These are phyloP conservation scores for Tribolium castaneum DNA, from an alignment of 1,140 invertebrate species.

Conservation along the genomic window DNA sequence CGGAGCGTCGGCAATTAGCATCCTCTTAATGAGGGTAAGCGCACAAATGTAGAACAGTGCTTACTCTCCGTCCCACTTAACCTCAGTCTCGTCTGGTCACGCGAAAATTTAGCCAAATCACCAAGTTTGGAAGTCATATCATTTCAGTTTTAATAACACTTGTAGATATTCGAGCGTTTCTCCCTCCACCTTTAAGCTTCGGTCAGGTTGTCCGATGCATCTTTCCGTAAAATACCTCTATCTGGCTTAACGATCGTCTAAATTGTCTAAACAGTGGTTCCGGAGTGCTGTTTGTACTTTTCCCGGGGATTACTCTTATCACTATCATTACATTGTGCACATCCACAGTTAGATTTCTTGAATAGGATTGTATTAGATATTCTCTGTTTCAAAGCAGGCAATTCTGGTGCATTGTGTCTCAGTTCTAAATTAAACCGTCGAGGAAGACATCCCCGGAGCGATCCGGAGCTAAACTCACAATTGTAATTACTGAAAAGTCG, in stretches of 20 bases:
- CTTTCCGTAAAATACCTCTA: neutral
- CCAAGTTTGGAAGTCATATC: too few relatives aligned
- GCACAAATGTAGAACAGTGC: neutral
- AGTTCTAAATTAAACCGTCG: constrained; percentile 6
- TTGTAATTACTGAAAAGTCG: neutral
- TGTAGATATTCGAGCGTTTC: neutral
- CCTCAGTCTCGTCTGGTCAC: too few relatives aligned
- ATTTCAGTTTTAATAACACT: too few relatives aligned
- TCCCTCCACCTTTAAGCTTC: neutral
- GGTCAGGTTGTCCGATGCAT: neutral
- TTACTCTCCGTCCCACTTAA: neutral
- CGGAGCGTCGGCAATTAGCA: neutral
- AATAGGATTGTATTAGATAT: constrained; percentile 18
- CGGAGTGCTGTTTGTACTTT: constrained; percentile 18
- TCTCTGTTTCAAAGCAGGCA: constrained; percentile 5
- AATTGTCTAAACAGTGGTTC: constrained; percentile 6
- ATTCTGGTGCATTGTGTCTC: constrained; percentile 14
- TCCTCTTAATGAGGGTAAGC: constrained; percentile 1
- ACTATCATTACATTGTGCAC: constrained; percentile 18
- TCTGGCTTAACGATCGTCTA: neutral
- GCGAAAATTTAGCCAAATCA: too few relatives aligned
- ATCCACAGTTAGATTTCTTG: constrained; percentile 27
- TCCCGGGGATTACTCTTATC: constrained; percentile 20
- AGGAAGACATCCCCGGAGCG: neutral
- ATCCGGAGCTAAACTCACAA: neutral